Evolutionary conservation across 2,888 invertebrate species (phyloP).

Genomic region (Meiosimyza platycephala): DNA sequence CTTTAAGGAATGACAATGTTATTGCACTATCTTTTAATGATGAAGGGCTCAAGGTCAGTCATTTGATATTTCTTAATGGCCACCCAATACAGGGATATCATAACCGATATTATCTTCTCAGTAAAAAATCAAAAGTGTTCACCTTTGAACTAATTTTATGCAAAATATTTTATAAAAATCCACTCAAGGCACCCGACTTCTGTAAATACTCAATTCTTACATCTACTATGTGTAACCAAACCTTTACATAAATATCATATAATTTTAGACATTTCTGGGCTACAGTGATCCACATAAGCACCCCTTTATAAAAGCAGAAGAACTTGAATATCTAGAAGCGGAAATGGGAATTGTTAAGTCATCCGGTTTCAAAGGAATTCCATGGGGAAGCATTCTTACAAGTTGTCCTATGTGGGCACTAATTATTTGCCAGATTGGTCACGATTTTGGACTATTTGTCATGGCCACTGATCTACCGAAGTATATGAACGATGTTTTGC

Average conservation of each 20-base stretch:
- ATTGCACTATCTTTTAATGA: too few relatives aligned
- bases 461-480: slow-evolving; percentile 73
- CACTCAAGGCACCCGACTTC: too few relatives aligned
- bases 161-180: too few relatives aligned
- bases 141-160: too few relatives aligned
- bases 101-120: too few relatives aligned
- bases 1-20: too few relatives aligned
- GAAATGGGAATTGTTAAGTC: slow-evolving; percentile 70
- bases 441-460: slow-evolving; percentile 74
- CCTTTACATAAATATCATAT: not conserved
- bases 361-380: slow-evolving; percentile 70
- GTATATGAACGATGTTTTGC: slow-evolving; percentile 71
- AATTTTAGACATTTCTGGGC: slow-evolving; percentile 69
- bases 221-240: not conserved
- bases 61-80: too few relatives aligned
- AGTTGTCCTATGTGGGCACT: slow-evolving; percentile 77
- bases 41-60: too few relatives aligned
- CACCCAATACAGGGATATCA: too few relatives aligned
- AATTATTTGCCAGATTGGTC: slow-evolving; percentile 74
- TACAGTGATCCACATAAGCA: slow-evolving; percentile 75
- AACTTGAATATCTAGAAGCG: slow-evolving; percentile 73
- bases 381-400: slow-evolving; percentile 75
- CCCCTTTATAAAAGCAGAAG: slow-evolving; percentile 76
- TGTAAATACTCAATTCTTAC: not conserved
- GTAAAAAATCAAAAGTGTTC: too few relatives aligned